Evolutionary conservation across 2,888 invertebrate species (phyloP), one percentile per base, ranked within the genome.

Genomic region (Volucella zonaria): DNA sequence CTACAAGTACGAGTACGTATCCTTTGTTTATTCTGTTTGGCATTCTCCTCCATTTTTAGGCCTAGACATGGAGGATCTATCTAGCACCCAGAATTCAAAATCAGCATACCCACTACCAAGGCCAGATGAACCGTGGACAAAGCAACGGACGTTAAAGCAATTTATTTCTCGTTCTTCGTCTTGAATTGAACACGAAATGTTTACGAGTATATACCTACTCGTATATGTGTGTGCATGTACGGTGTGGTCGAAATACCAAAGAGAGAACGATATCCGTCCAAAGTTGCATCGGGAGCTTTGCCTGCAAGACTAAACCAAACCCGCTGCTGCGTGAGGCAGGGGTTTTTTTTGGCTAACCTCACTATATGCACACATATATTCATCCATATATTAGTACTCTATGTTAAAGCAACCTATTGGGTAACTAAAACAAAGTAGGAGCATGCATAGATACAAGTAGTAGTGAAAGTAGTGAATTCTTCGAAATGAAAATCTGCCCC

Each of bases 111-210:
- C 74, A 38, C 66, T 51, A 54, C 70, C 74, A 38, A 31, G 75
- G 75, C 75, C 80, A 83, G 83, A 83, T 80, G 83, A 83, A 80
- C 80, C 85, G 76, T 85, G 85, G 85, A 76, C 85, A 79, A 85
- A 85, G 76, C 81, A 76, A 81, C 81, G 81, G 76, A 81, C 85
- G 81, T 81, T 85, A 85, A 85, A 76, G 76, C 81, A 85, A 85
- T 85, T 85, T 85, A 81, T 85, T 85, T 85, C 85, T 85, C 85
- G 80, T 85, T 81, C 85, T 85, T 85, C 70, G 76, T 81, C 81
- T 83, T 83, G 83, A 80, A 80, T 80, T 75, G 75, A 75, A 83
- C 83, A 75, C 64, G 70, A 80, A 75, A 68, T 23, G 23, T 75
- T 78, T 82, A 54, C 47, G 51, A 23, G 40, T 15, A 66, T 12